Evolutionary conservation across 2,888 invertebrate genomes (phyloP), one percentile per base, ranked within the genome.

Genomic region (Unio delphinus): DNA sequence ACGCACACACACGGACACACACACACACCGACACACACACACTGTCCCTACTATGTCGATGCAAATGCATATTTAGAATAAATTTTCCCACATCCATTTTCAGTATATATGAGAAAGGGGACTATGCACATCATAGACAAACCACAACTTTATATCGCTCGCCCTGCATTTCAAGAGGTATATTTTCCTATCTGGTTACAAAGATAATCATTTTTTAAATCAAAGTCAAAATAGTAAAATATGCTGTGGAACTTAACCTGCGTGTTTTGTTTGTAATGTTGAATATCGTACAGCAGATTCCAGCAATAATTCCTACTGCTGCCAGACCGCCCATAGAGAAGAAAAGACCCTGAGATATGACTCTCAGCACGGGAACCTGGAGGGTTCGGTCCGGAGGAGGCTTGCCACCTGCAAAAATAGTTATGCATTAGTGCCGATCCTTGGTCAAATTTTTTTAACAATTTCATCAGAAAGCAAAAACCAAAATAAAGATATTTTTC

Each of bases 371-470:
- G 82, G 93, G 93, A 83, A 94, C 93, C 64, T 98, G 95, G 87
- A 97, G 95, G 18, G 98, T 98, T 73, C 97, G 93, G 90, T 98
- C 98, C 85, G 96, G 97, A 34, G 98, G 98, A 75, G 96, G 95
- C 92, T 96, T 95, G 11, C 94, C 95, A 86, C 94, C 95, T 95
- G 89, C 45, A 89, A 88, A 68, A 64, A 67, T 15, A 6, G 8
- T 17, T 57, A 62, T 45, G 3, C 11, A 1, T 45, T 45, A 45
- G 45, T 45, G 45, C 11, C 11, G 3, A 11, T 45, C 45, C 45
- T 45, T 45, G 8, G 45, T 45, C 45, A 45, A 11, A 4, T 30
- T 45, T 11, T 45, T 45, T 45, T 45, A 45, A 11, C 11, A 45
- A 45, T 45, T 45, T 45, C 8, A 45, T 45, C 8, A 45, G 45